Evolutionary conservation across 1,140 invertebrate genomes (phyloP), one percentile per base, ranked within the genome.

Genomic region (Ridgeia piscesae): DNA sequence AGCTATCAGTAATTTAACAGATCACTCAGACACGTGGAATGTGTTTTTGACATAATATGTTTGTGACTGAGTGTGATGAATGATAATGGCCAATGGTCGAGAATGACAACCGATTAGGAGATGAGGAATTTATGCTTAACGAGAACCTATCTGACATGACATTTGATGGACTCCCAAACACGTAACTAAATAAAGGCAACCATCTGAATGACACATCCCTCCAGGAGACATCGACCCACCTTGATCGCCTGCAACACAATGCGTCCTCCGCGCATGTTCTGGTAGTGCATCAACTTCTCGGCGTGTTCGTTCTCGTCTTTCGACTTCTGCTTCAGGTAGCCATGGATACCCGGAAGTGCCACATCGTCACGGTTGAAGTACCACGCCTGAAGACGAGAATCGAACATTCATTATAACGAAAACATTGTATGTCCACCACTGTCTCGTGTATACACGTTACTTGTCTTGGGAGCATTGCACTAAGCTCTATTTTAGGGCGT

Each of bases 361-460:
- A 98, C 97, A 95, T 98, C 98, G 94, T 97, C 97, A 88, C 98
- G 97, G 94, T 98, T 97, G 95, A 98, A 98, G 95, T 98, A 97
- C 94, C 96, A 97, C 1, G 97, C 97, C 98, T 98, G 93, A 34
- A 88, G 33, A 91, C 33, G 42, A 33, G 58, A 77, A 77, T 77
- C 58, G 27, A 17, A 77, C 27, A 77, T 21, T 77, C 27, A 77
- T 14, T 21, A 77, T 21, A 31, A 9, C 11, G 58, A 42, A 9
- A 77, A 8, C 11, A 31, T 77, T 77, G 27, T 21, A 77, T 8
- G 11, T 77, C 27, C 42, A 42, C 42, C 42, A 42, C 42, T 42
- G 42, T 11, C 4, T 42, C 42, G 42, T 42, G 42, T 42, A 6
- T 42, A 42, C 42, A 42, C 4, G 42, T 42, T 42, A 4, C 42